phyloP scores from a whole-genome alignment of 2,113 vertebrate species.

The Odocoileus hemionus region DNA sequence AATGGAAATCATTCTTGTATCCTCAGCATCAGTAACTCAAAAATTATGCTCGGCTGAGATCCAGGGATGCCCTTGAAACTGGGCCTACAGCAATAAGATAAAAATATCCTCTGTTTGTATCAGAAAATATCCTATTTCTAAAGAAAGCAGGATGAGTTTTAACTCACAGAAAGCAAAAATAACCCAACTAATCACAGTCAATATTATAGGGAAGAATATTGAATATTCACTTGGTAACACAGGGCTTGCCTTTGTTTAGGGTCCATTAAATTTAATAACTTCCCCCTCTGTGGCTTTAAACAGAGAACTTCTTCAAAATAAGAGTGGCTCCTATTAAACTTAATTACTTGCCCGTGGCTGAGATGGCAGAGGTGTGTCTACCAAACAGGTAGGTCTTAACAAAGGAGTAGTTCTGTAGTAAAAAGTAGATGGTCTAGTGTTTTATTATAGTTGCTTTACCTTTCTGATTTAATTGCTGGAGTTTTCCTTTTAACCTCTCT shows the following conservation, averaged over 20 bases:
- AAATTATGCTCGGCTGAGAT: not conserved
- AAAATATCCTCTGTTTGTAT: not conserved
- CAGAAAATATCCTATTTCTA: not conserved
- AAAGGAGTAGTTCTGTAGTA: not conserved
- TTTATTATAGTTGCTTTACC: slow-evolving; percentile 42
- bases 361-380: slow-evolving; percentile 20
- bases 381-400: slow-evolving; percentile 55
- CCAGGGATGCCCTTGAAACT: not conserved
- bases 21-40: not conserved
- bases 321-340: slow-evolving; percentile 57
- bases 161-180: slow-evolving; percentile 20
- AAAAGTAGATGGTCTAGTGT: slow-evolving; percentile 21
- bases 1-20: not conserved
- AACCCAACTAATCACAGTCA: not conserved
- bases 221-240: slow-evolving; percentile 42
- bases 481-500: slow-evolving; percentile 57
- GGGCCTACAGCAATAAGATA: not conserved
- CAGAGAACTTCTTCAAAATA: slow-evolving; percentile 67
- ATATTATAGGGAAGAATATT: slow-evolving; percentile 5
- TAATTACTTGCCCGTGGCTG: slow-evolving; percentile 58
- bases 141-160: slow-evolving; percentile 18
- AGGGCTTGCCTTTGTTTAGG: slow-evolving; percentile 63
- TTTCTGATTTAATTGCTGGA: slow-evolving; percentile 57
- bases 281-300: slow-evolving; percentile 69
- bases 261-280: slow-evolving; percentile 71